These are phyloP conservation scores for Polia nebulosa DNA, from an alignment of 2,888 invertebrate genomes.

Conservation along the genomic window DNA sequence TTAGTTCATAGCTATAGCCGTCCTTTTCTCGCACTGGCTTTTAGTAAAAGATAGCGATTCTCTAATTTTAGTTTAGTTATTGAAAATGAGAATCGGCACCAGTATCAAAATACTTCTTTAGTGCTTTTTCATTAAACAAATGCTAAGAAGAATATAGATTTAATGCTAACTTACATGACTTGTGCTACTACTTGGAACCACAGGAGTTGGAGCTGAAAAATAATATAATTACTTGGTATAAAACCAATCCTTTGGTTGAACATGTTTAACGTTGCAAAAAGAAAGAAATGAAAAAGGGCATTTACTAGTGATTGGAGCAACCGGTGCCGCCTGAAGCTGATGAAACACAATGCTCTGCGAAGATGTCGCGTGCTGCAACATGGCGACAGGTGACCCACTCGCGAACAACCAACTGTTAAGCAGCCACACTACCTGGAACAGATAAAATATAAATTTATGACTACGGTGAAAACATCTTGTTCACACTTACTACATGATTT, in stretches of 20 bases:
- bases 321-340: slow-evolving; percentile 67
- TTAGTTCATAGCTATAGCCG: no score
- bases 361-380: slow-evolving; percentile 86
- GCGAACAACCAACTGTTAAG: slow-evolving; percentile 73
- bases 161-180: slow-evolving; percentile 51
- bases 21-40: no score
- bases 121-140: no score
- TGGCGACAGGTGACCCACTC: slow-evolving; percentile 76
- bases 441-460: not conserved
- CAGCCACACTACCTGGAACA: slow-evolving; percentile 72
- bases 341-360: slow-evolving; percentile 84
- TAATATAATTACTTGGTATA: no score
- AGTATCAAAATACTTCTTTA: no score
- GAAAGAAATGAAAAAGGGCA: not conserved
- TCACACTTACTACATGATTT: not conserved
- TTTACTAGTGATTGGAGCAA: slow-evolving; percentile 69
- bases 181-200: slow-evolving; percentile 35
- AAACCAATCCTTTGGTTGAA: no score
- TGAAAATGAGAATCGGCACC: no score
- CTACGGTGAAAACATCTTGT: not conserved
- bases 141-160: no score
- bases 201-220: slow-evolving; percentile 53
- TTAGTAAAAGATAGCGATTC: no score
- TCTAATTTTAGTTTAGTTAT: no score
- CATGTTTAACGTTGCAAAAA: no score